phyloP scores from a whole-genome alignment of 1,140 invertebrate species.

The Dendrolimus kikuchii region DNA sequence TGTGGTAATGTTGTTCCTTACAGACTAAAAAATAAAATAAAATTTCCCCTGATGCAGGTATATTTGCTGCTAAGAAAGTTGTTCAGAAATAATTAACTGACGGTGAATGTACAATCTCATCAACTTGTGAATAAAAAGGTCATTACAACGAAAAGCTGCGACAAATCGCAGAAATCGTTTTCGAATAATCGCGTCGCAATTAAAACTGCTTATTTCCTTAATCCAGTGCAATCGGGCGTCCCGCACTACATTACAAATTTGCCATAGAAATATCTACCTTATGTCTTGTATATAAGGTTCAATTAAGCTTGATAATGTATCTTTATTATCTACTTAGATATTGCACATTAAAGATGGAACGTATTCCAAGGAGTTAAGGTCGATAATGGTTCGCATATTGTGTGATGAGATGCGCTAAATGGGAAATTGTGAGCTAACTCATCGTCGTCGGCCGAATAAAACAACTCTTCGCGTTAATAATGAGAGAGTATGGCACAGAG shows the following conservation, averaged over 20 bases:
- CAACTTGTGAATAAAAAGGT: too few species aligned
- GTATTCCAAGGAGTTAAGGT: conserved; percentile 17
- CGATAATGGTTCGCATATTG: conserved; percentile 20
- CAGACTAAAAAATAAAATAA: too few species aligned
- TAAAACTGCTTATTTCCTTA: conserved; percentile 66
- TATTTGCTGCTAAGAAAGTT: too few species aligned
- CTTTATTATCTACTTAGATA: background rate
- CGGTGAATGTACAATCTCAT: too few species aligned
- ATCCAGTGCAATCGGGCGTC: conserved; percentile 53
- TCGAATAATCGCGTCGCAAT: conserved; percentile 58
- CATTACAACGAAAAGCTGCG: background rate
- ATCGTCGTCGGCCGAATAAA: conserved; percentile 53
- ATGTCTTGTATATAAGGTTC: background rate
- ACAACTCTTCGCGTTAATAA: conserved; percentile 69
- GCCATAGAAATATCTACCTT: conserved; percentile 24
- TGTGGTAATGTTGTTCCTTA: too few species aligned
- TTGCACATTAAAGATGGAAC: too few species aligned
- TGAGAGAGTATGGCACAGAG: conserved; percentile 52
- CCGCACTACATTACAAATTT: conserved; percentile 29
- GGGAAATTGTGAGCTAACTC: conserved; percentile 68
- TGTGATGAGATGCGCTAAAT: conserved; percentile 46
- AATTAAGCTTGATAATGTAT: background rate
- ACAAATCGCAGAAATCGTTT: conserved; percentile 27
- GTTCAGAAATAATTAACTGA: too few species aligned
- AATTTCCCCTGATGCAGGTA: too few species aligned